Evolutionary conservation across 2,797 vertebrate genomes (phyloP).

Genomic region (Lagorchestes hirsutus): DNA sequence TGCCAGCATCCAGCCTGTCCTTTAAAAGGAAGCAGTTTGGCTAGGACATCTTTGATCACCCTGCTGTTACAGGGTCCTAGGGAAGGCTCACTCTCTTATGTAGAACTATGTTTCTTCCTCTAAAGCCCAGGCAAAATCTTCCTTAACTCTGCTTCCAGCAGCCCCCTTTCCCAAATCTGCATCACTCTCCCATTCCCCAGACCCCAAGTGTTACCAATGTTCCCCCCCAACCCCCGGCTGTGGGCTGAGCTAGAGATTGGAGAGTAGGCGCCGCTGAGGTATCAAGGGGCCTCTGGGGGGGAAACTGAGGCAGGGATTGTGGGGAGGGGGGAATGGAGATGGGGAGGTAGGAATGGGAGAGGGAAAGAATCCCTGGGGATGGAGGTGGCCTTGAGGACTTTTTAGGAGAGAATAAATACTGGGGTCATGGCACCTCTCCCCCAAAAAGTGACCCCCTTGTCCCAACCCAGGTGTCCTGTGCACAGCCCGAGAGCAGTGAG

Average conservation of each 20-base stretch:
- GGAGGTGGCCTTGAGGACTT: not conserved
- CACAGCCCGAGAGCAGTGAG: slow-evolving; percentile 90
- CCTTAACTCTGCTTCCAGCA: slow-evolving; percentile 79
- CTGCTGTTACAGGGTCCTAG: not conserved
- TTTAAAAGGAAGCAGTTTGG: not conserved
- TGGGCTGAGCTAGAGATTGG: slow-evolving; percentile 82
- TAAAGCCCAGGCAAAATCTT: slow-evolving; percentile 65
- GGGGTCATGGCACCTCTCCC: slow-evolving; percentile 6
- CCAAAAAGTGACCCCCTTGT: slow-evolving; percentile 55
- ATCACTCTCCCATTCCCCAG: slow-evolving; percentile 53
- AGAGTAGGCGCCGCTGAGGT: slow-evolving; percentile 78
- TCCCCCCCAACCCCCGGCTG: slow-evolving; percentile 76
- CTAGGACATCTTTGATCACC: not conserved
- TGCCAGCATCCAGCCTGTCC: not conserved
- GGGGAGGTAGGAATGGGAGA: slow-evolving; percentile 29
- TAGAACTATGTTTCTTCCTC: not conserved
- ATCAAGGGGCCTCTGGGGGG: slow-evolving; percentile 48
- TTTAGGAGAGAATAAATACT: slow-evolving; percentile 10
- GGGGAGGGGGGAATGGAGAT: not conserved
- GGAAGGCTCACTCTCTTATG: slow-evolving; percentile 31
- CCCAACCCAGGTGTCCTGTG: slow-evolving; percentile 88
- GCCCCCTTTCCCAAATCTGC: slow-evolving; percentile 39
- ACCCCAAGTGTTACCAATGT: slow-evolving; percentile 32
- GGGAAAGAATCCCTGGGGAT: slow-evolving; percentile 15
- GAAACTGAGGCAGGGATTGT: not conserved